Evolutionary conservation across 1,140 invertebrate genomes (phyloP).

Genomic region (Tachypleus tridentatus): DNA sequence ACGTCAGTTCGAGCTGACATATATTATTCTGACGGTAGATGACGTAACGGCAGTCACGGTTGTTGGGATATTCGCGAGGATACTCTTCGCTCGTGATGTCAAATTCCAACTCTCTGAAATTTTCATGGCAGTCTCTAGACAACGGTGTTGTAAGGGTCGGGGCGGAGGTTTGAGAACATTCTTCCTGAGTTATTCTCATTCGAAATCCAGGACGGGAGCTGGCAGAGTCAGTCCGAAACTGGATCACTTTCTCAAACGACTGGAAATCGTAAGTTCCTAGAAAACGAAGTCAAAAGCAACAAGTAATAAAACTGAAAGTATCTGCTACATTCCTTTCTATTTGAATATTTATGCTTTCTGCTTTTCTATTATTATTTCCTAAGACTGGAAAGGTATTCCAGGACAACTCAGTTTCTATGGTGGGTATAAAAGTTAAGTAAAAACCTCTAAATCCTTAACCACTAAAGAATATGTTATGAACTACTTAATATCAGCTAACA

Average conservation of each 20-base stretch:
- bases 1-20: conserved; percentile 25
- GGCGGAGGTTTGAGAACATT: background rate
- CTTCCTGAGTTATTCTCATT: conserved; percentile 20
- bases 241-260: conserved; percentile 20
- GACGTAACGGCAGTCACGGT: conserved; percentile 23
- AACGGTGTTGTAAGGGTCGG: background rate
- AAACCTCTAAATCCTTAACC: no score
- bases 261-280: conserved; percentile 16
- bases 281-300: background rate
- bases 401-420: no score
- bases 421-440: no score
- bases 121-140: conserved; percentile 16
- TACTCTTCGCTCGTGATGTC: conserved; percentile 22
- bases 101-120: conserved; percentile 20
- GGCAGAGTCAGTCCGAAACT: conserved; percentile 24
- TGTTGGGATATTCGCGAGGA: conserved; percentile 21
- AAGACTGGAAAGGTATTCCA: no score
- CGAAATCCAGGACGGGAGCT: conserved; percentile 19
- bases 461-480: no score
- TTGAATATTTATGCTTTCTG: no score
- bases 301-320: no score
- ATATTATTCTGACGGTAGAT: conserved; percentile 14
- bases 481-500: no score
- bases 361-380: no score
- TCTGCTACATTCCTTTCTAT: no score